phyloP scores from a whole-genome alignment of 2,888 invertebrate genomes.

The Meiosimyza platycephala region DNA sequence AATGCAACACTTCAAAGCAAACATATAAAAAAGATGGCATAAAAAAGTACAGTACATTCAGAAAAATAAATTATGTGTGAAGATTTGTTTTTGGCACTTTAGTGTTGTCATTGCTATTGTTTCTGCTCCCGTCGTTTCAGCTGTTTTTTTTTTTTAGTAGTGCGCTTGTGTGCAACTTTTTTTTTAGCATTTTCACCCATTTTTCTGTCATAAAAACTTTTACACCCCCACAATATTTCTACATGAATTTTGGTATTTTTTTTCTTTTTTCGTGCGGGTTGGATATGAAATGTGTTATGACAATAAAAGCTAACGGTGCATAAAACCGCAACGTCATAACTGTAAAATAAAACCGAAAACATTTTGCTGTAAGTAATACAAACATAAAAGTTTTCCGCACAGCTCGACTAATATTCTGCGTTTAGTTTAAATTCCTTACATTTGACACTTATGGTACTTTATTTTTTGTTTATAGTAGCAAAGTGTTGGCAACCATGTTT shows the following conservation, averaged over 20 bases:
- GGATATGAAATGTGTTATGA: slow-evolving; percentile 35
- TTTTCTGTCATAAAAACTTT: slow-evolving; percentile 7
- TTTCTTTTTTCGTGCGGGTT: no score
- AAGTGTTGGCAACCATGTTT: neutral
- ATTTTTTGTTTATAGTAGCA: neutral
- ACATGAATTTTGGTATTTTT: no score
- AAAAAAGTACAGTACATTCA: neutral
- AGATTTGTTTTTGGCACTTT: slow-evolving; percentile 23
- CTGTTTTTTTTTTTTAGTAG: slow-evolving; percentile 7
- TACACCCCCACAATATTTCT: slow-evolving; percentile 2
- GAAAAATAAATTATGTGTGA: slow-evolving; percentile 19
- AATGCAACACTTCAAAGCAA: neutral
- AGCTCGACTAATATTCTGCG: no score
- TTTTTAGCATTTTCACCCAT: neutral
- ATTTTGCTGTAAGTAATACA: no score
- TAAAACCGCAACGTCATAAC: slow-evolving; percentile 48
- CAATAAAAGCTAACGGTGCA: slow-evolving; percentile 56
- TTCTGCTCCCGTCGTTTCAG: slow-evolving; percentile 11
- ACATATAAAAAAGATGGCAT: neutral
- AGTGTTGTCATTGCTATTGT: slow-evolving; percentile 3
- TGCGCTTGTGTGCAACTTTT: neutral
- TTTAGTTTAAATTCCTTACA: no score
- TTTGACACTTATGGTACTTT: neutral
- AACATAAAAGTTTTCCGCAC: slow-evolving; percentile 22
- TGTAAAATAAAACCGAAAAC: slow-evolving; percentile 28